Evolutionary conservation across 2,888 invertebrate genomes (phyloP), one percentile per base, ranked within the genome.

Genomic region (Apodemia mormo): DNA sequence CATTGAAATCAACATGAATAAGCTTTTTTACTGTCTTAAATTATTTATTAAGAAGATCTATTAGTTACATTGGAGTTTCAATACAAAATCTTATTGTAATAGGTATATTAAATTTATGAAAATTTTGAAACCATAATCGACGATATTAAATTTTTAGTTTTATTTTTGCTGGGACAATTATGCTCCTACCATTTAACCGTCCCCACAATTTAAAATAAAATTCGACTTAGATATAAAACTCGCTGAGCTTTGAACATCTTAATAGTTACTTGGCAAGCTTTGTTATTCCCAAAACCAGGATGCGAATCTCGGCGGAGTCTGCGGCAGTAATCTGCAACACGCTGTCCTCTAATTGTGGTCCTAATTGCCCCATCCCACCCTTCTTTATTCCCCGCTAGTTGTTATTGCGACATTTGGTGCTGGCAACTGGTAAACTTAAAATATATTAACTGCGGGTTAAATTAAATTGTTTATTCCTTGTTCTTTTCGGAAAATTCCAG

Each of bases 321-420:
- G 85, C 80, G 87, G 85, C 80, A 82, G 92, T 91, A 92, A 93
- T 92, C 90, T 89, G 85, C 86, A 83, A 92, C 93, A 91, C 84
- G 92, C 91, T 92, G 93, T 89, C 91, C 91, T 85, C 90, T 92
- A 93, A 94, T 93, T 93, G 93, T 89, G 87, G 87, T 84, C 85
- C 90, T 93, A 92, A 93, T 93, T 93, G 90, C 83, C 84, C 84
- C 78, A 78, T 71, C 78, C 75, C 83, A 45, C 84, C 84, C 82
- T 88, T 74, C 76, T 76, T 76, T 75, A 75, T 75, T 73, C 71
- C 70, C 70, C 72, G 65, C 72, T 73, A 69, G 73, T 76, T 74
- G 78, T 75, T 78, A 75, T 74, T 75, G 76, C 76, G 72, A 75
- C 77, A 75, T 77, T 75, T 73, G 75, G 77, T 72, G 72, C 72